These are phyloP conservation scores for Pogona vitticeps DNA, from an alignment of 2,113 vertebrate genomes.

Conservation along the genomic window DNA sequence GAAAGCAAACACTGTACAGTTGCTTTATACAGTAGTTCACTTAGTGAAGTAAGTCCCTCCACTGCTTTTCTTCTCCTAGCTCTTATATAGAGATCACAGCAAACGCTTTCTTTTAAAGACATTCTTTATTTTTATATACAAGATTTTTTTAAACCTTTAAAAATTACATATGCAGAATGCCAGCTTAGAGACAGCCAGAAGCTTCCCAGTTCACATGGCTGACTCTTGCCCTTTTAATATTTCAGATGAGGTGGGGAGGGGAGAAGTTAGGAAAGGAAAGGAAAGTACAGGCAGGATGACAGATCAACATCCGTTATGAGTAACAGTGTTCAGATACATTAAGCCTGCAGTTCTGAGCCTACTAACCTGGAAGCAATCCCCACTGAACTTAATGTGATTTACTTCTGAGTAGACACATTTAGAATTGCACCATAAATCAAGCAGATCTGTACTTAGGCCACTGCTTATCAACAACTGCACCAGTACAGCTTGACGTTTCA, in stretches of 20 bases:
- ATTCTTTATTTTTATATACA: slow-evolving; percentile 84
- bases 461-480: slow-evolving; percentile 18
- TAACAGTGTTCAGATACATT: slow-evolving; percentile 32
- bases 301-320: slow-evolving; percentile 65
- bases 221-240: slow-evolving; percentile 61
- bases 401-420: neutral
- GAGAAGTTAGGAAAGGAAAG: slow-evolving; percentile 66
- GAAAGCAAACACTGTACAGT: neutral
- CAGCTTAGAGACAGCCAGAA: slow-evolving; percentile 70
- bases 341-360: neutral
- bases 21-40: neutral
- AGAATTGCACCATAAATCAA: slow-evolving; percentile 10
- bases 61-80: neutral
- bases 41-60: neutral
- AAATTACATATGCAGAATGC: slow-evolving; percentile 77
- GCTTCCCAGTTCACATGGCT: slow-evolving; percentile 61
- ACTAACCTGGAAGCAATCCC: no score
- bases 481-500: neutral
- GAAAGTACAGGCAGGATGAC: slow-evolving; percentile 65
- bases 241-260: slow-evolving; percentile 44
- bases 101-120: slow-evolving; percentile 68
- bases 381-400: neutral
- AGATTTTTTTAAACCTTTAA: slow-evolving; percentile 77
- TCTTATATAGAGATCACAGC: neutral
- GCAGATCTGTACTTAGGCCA: neutral